Conservation (phyloP, 2,888 invertebrate species). For the Pyrrhosoma nymphula region DNA sequence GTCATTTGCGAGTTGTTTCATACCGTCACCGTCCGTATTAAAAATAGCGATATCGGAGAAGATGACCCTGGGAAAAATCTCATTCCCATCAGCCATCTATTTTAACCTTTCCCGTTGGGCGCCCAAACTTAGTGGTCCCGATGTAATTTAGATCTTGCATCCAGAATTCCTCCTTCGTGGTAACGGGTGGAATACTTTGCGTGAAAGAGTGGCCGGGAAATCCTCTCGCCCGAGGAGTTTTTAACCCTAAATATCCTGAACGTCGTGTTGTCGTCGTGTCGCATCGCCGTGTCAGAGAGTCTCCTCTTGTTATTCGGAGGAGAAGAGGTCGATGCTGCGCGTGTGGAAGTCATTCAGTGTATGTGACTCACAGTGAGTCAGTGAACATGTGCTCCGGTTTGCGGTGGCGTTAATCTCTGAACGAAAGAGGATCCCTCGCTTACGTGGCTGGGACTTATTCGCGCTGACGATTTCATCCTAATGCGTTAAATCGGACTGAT, state of each 20-base stretch:
- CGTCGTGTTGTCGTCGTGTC: neutral
- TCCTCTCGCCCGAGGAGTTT: neutral
- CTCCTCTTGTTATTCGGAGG: neutral
- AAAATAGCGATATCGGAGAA: neutral
- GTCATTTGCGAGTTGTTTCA: neutral
- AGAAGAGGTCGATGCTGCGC: neutral
- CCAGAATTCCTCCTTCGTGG: neutral
- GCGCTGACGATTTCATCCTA: neutral
- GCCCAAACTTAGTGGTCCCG: neutral
- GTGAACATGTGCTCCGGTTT: neutral
- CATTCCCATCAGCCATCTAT: neutral
- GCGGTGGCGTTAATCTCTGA: neutral
- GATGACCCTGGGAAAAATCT: neutral
- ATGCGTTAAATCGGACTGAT: neutral
- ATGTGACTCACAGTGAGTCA: neutral
- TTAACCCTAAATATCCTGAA: neutral
- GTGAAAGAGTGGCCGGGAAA: constrained; percentile 1
- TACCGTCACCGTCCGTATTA: neutral
- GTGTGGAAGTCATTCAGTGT: neutral
- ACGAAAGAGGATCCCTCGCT: neutral
- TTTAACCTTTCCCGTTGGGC: neutral
- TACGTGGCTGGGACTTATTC: neutral
- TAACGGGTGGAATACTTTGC: neutral
- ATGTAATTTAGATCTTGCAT: neutral
- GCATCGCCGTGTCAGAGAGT: neutral